Conservation (phyloP, 2,113 vertebrate species). For the Thamnaconus septentrionalis region DNA sequence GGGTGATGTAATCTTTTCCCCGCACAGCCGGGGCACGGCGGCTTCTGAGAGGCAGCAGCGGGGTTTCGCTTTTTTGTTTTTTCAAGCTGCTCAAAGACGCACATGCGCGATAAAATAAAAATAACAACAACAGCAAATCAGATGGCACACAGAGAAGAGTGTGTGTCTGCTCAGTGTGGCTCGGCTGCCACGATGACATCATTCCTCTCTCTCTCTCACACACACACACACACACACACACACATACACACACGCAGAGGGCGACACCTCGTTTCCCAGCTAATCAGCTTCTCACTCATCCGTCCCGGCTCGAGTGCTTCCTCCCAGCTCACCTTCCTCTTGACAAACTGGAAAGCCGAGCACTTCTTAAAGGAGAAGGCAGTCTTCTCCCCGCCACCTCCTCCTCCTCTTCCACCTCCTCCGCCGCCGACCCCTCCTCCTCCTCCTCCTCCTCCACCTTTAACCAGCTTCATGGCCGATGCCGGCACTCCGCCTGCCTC, state of each 20-base stretch:
- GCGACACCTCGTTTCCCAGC: slow-evolving; percentile 35
- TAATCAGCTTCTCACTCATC: slow-evolving; percentile 9
- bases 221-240: slow-evolving; percentile 8
- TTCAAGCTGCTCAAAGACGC: background rate
- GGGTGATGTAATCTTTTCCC: slow-evolving; percentile 34
- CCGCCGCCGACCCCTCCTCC: slow-evolving; percentile 71
- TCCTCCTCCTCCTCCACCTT: slow-evolving; percentile 78
- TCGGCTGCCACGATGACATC: slow-evolving; percentile 61
- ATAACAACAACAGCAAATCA: too few relatives aligned
- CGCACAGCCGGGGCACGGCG: background rate
- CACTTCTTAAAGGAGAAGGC: slow-evolving; percentile 98
- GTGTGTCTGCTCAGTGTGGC: slow-evolving; percentile 31
- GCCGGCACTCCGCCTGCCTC: slow-evolving; percentile 71
- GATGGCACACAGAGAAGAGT: slow-evolving; percentile 28
- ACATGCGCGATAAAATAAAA: background rate
- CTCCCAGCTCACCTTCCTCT: slow-evolving; percentile 89
- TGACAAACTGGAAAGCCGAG: slow-evolving; percentile 97
- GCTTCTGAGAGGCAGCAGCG: too few relatives aligned
- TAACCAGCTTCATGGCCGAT: slow-evolving; percentile 89
- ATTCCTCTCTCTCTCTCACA: slow-evolving; percentile 44
- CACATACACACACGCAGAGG: slow-evolving; percentile 9
- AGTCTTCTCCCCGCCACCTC: slow-evolving; percentile 82
- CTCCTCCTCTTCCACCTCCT: slow-evolving; percentile 34
- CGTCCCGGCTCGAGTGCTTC: slow-evolving; percentile 15
- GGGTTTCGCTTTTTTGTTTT: slow-evolving; percentile 33